Conservation (phyloP, 2,113 vertebrate genomes). For the Todiramphus saurophagus region DNA sequence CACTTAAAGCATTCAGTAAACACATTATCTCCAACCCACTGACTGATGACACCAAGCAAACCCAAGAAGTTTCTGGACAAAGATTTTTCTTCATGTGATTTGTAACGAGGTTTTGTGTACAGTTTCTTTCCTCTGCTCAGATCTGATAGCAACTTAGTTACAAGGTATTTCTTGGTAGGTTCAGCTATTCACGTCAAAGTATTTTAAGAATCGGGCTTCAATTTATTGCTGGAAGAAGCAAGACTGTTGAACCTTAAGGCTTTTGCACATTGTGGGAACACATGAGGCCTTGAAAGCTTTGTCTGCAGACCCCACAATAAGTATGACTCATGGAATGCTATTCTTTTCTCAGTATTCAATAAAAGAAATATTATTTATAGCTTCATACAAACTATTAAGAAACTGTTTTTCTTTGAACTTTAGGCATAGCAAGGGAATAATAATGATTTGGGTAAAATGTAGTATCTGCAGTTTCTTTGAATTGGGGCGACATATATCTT, state of each 20-base stretch:
- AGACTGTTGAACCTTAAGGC: neutral
- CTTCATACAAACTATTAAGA: neutral
- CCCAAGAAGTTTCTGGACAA: neutral
- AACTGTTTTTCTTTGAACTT: slow-evolving; percentile 13
- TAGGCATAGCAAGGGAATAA: neutral
- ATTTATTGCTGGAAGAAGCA: neutral
- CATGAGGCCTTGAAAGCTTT: neutral
- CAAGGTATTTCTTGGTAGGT: neutral
- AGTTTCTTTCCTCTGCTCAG: neutral
- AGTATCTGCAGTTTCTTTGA: neutral
- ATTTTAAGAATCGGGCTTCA: neutral
- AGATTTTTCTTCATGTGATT: neutral
- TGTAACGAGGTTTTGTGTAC: neutral
- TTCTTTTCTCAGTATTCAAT: neutral
- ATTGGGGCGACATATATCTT: neutral
- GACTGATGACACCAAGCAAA: neutral
- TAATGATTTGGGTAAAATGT: neutral
- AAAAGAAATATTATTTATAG: slow-evolving; percentile 2
- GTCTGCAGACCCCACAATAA: slow-evolving; percentile 2
- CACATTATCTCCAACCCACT: neutral
- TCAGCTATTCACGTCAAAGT: neutral
- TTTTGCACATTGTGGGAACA: neutral
- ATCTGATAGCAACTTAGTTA: neutral
- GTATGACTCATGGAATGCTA: neutral
- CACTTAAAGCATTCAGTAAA: neutral